Evolutionary conservation across 2,113 vertebrate genomes (phyloP).

Genomic region (Oplegnathus fasciatus): DNA sequence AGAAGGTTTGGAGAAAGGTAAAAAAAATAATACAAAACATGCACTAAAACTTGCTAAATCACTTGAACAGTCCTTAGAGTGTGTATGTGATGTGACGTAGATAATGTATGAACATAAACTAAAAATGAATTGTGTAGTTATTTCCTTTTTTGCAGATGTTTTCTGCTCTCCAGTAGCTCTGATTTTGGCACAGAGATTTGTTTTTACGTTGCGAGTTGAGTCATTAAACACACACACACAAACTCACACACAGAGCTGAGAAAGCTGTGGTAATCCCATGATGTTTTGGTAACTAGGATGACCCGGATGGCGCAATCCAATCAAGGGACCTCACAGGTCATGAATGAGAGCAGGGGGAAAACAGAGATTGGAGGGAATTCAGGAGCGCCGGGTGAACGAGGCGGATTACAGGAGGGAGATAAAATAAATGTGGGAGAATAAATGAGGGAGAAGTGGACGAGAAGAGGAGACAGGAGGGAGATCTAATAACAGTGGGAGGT

Average conservation of each 20-base stretch:
- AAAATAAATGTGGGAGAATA: constrained; percentile 33
- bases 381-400: constrained; percentile 9
- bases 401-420: constrained; percentile 43
- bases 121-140: background rate
- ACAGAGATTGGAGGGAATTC: constrained; percentile 34
- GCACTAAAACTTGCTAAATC: background rate
- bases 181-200: constrained; percentile 10
- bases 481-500: constrained; percentile 43
- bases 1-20: background rate
- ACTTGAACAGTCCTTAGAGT: background rate
- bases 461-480: constrained; percentile 8
- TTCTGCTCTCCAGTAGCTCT: constrained; percentile 9
- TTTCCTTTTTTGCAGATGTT: constrained; percentile 18
- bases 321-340: constrained; percentile 54
- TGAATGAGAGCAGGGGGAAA: constrained; percentile 41
- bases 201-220: constrained; percentile 23
- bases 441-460: background rate
- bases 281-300: constrained; percentile 55
- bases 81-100: background rate
- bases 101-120: background rate
- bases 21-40: background rate
- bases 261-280: constrained; percentile 60
- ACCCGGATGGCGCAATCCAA: constrained; percentile 61
- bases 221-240: constrained; percentile 39
- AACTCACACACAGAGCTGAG: constrained; percentile 23